These are phyloP conservation scores for Drosophila equinoxialis DNA, from an alignment of 1,140 invertebrate genomes.

Conservation along the genomic window DNA sequence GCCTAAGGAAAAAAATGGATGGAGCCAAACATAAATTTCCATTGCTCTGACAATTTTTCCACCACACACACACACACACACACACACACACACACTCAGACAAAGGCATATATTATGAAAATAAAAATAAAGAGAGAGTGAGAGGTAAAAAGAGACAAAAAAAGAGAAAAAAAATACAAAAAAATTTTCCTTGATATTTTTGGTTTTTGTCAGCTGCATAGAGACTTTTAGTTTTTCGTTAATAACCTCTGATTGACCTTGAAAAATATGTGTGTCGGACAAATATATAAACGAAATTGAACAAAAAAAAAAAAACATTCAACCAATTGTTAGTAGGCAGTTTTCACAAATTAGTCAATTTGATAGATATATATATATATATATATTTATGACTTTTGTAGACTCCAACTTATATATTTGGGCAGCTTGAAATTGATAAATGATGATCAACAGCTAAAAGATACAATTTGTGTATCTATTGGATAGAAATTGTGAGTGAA, in stretches of 20 bases:
- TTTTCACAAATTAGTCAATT: conserved; percentile 69
- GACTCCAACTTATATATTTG: no score
- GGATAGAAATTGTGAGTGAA: conserved; percentile 54
- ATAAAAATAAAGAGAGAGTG: conserved; percentile 38
- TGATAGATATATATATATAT: conserved; percentile 43
- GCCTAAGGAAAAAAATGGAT: conserved; percentile 8
- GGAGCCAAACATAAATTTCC: conserved; percentile 40
- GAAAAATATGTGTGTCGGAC: conserved; percentile 64
- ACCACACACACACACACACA: conserved; percentile 14
- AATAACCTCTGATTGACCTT: conserved; percentile 82
- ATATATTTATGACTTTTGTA: conserved; percentile 1
- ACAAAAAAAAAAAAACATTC: background rate
- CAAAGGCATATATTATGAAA: conserved; percentile 23
- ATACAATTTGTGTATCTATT: conserved; percentile 16
- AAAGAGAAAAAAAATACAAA: background rate
- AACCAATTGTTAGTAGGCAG: conserved; percentile 19
- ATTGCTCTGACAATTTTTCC: conserved; percentile 17
- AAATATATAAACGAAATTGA: background rate
- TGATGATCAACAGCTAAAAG: conserved; percentile 49
- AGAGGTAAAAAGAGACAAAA: conserved; percentile 17
- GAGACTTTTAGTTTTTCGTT: conserved; percentile 58
- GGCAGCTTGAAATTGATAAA: conserved; percentile 8
- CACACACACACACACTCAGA: background rate
- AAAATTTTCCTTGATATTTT: conserved; percentile 68
- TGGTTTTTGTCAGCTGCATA: conserved; percentile 28